Conservation (phyloP, 2,113 vertebrate species). For the Pao palembangensis region DNA sequence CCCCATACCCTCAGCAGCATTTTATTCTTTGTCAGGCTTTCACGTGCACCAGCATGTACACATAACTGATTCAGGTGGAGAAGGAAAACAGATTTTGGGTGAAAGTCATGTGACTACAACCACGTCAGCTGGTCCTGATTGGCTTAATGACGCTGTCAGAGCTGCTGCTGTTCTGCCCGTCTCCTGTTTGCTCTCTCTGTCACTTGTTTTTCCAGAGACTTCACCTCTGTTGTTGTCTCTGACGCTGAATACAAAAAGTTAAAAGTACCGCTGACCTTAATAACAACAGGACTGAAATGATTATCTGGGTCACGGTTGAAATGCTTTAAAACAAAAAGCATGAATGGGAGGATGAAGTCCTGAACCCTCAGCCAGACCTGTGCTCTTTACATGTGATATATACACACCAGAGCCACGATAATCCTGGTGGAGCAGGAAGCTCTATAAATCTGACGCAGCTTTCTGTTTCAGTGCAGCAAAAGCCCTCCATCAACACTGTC, state of each 20-base stretch:
- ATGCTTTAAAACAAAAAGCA: constrained; percentile 39
- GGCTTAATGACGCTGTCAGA: constrained; percentile 46
- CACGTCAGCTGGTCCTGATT: constrained; percentile 29
- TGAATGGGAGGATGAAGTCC: constrained; percentile 19
- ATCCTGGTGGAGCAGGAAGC: constrained; percentile 54
- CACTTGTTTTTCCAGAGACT: too few relatives aligned
- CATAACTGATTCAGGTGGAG: constrained; percentile 34
- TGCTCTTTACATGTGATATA: constrained; percentile 61
- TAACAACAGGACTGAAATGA: constrained; percentile 24
- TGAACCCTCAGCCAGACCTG: constrained; percentile 28
- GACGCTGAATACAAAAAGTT: constrained; percentile 9
- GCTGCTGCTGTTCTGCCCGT: constrained; percentile 11
- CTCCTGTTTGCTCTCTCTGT: not conserved
- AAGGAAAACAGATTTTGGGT: constrained; percentile 64
- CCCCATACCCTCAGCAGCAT: too few relatives aligned
- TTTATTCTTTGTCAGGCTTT: not conserved
- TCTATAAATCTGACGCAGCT: constrained; percentile 54
- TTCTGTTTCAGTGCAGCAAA: constrained; percentile 45
- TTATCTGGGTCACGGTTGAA: constrained; percentile 42
- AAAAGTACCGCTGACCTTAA: constrained; percentile 30
- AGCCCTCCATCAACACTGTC: constrained; percentile 52
- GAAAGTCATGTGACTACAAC: constrained; percentile 64
- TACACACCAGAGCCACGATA: constrained; percentile 49
- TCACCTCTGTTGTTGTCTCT: constrained; percentile 2
- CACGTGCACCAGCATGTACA: constrained; percentile 38